A percentile compares a stretch with the other conserved stretches of the same genome.
These are phyloP conservation scores for Anarhynchus alexandrinus DNA, from an alignment of 2,113 vertebrate genomes.

Conservation along the genomic window DNA sequence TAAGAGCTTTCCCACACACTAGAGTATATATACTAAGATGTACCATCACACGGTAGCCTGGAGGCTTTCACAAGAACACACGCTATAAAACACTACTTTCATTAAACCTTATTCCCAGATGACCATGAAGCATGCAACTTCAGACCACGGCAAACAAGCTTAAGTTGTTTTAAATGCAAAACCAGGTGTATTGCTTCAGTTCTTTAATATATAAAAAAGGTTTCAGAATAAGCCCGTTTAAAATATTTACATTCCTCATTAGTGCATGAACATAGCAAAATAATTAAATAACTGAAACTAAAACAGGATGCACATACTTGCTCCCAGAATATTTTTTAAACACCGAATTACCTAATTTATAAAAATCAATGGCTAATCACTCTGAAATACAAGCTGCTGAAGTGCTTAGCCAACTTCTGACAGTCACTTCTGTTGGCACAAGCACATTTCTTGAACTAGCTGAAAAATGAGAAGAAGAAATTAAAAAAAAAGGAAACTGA, in stretches of 20 bases:
- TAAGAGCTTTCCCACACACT: not conserved
- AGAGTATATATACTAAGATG: not conserved
- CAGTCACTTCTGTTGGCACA: not conserved
- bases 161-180: not conserved
- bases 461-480: not conserved
- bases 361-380: not conserved
- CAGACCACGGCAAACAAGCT: not conserved
- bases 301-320: not conserved
- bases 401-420: not conserved
- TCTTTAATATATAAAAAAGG: not conserved
- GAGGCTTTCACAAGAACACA: not conserved
- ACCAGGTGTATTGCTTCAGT: not conserved
- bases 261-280: not conserved
- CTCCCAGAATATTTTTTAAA: not conserved
- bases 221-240: not conserved
- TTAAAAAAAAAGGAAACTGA: not conserved
- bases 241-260: not conserved
- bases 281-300: not conserved
- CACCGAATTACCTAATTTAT: not conserved
- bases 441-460: not conserved
- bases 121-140: not conserved
- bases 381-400: not conserved
- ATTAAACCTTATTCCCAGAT: not conserved
- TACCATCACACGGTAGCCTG: not conserved
- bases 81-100: not conserved